Conservation (phyloP, 2,888 invertebrate species). For the Sarcophaga subvicina region DNA sequence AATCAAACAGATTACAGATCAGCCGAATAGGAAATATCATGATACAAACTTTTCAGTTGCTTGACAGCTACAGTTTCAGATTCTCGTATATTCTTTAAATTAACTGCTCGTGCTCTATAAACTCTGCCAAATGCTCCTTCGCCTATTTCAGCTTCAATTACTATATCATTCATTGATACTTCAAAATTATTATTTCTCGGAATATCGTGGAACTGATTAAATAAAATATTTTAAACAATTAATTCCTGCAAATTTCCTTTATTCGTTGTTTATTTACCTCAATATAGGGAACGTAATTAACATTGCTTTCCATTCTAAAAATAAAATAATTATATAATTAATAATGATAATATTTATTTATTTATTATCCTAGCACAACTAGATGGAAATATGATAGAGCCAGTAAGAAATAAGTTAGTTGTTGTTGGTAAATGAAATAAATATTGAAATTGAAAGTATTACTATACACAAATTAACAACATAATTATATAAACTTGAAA, state of each 20-base stretch:
- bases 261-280: slow-evolving; percentile 2
- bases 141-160: slow-evolving; percentile 84
- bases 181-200: slow-evolving; percentile 73
- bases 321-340: slow-evolving; percentile 46
- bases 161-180: slow-evolving; percentile 77
- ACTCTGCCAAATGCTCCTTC: slow-evolving; percentile 90
- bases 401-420: too few relatives aligned
- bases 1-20: background rate
- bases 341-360: background rate
- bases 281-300: slow-evolving; percentile 81
- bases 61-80: slow-evolving; percentile 87
- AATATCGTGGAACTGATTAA: background rate
- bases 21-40: background rate
- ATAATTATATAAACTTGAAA: too few relatives aligned
- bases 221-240: background rate
- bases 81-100: slow-evolving; percentile 82
- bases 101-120: slow-evolving; percentile 85
- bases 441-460: too few relatives aligned
- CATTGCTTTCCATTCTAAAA: slow-evolving; percentile 83
- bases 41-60: slow-evolving; percentile 85
- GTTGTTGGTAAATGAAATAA: too few relatives aligned
- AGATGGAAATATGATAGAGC: too few relatives aligned
- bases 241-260: background rate
- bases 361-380: too few relatives aligned
- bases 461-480: too few relatives aligned